Evolutionary conservation across 2,888 invertebrate genomes (phyloP), one percentile per base, ranked within the genome.

Genomic region (Lasioglossum zephyrum): DNA sequence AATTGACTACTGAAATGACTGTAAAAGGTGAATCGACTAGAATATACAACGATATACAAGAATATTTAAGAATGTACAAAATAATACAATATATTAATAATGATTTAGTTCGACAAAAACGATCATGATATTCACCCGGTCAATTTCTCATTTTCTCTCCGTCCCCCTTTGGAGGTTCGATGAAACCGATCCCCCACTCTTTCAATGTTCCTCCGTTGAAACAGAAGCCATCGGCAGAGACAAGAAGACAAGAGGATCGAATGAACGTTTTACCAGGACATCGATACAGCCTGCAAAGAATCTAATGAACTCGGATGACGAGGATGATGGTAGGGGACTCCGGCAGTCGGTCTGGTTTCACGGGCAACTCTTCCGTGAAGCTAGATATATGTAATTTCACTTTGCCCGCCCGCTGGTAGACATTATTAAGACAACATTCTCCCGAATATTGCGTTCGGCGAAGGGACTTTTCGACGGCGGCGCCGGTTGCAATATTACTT

Each of bases 391-490:
- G 72, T 82, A 86, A 86, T 87, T 86, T 86, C 82, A 66, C 74
- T 87, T 86, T 79, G 86, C 82, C 53, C 63, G 79, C 72, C 22
- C 44, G 44, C 72, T 82, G 87, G 74, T 66, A 87, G 82, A 79
- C 86, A 53, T 86, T 82, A 82, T 77, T 79, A 86, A 87, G 79
- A 82, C 86, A 79, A 87, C 86, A 77, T 86, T 79, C 79, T 70
- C 79, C 41, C 76, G 85, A 81, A 86, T 85, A 85, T 86, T 86
- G 75, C 86, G 66, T 81, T 69, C 79, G 31, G 49, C 76, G 39
- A 44, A 53, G 22, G 70, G 84, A 73, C 66, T 85, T 85, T 76
- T 39, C 60, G 73, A 13, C 73, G 66, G 36, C 16, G 63, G n/a
- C n/a, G n/a, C n/a, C 39, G 26, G 26, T 4, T 4, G 60, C 16